Conservation (phyloP, 2,888 invertebrate genomes). For the Mesochorus sp. region DNA sequence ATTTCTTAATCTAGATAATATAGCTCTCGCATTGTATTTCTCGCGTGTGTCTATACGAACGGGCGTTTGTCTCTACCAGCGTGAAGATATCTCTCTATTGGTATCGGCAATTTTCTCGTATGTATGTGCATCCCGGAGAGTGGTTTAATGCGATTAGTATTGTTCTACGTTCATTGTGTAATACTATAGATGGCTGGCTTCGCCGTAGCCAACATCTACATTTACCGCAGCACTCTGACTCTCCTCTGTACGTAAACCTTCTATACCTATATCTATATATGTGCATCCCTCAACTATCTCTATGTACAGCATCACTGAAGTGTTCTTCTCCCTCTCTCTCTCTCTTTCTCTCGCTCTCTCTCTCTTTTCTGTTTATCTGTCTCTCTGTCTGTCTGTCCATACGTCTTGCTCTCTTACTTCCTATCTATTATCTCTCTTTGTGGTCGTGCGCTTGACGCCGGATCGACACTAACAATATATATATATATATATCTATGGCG, state of each 20-base stretch:
- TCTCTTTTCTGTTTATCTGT: neutral
- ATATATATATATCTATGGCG: no score
- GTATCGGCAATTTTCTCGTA: constrained; percentile 53
- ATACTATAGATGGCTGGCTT: constrained; percentile 72
- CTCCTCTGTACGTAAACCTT: constrained; percentile 19
- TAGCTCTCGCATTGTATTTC: constrained; percentile 60
- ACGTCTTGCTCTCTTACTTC: constrained; percentile 16
- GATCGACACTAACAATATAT: no score
- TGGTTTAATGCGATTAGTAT: constrained; percentile 75
- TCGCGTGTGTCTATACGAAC: constrained; percentile 36
- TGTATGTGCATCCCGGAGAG: constrained; percentile 61
- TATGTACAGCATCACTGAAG: neutral
- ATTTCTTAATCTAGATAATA: constrained; percentile 68
- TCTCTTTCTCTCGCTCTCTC: neutral
- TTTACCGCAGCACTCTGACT: constrained; percentile 62
- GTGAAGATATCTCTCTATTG: constrained; percentile 48
- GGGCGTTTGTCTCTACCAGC: constrained; percentile 9
- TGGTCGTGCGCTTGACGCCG: no score
- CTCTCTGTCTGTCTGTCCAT: constrained; percentile 10
- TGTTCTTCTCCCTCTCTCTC: neutral
- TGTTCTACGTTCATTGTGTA: constrained; percentile 71
- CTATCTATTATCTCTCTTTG: constrained; percentile 51
- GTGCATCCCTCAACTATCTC: neutral
- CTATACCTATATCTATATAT: neutral
- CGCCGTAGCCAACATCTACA: constrained; percentile 66